These are phyloP conservation scores for Epinephelus cyanopodus DNA, from an alignment of 2,113 vertebrate genomes.

Conservation along the genomic window DNA sequence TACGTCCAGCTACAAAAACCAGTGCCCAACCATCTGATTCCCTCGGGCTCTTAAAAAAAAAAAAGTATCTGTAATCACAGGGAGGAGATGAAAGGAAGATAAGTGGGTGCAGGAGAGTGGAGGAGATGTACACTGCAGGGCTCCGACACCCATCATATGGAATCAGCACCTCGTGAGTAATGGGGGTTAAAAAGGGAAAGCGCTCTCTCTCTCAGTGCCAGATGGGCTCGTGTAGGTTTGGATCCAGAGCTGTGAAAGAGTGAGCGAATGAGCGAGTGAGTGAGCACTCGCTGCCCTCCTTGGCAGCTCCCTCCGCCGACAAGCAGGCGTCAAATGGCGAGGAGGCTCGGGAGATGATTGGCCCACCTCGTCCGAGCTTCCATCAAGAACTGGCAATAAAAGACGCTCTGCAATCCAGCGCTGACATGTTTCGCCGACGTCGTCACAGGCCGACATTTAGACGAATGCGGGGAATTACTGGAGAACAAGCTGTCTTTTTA, in stretches of 20 bases:
- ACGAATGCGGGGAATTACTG: constrained; percentile 49
- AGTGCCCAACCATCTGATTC: constrained; percentile 4
- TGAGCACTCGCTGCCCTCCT: constrained; percentile 29
- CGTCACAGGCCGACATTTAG: constrained; percentile 39
- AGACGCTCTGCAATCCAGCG: constrained; percentile 21
- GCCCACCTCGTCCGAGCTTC: constrained; percentile 37
- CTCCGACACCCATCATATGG: constrained; percentile 75
- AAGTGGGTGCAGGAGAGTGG: constrained; percentile 60
- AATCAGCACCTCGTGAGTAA: constrained; percentile 75
- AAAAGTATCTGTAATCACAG: constrained; percentile 59
- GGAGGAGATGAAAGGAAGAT: constrained; percentile 58
- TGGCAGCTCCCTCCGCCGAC: constrained; percentile 21
- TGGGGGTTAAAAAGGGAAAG: constrained; percentile 76
- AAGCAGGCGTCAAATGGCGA: constrained; percentile 51
- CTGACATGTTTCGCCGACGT: constrained; percentile 10
- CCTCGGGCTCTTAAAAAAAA: constrained; percentile 27
- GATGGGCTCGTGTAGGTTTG: constrained; percentile 58
- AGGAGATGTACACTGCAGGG: constrained; percentile 62
- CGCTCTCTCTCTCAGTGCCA: constrained; percentile 53
- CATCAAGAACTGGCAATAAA: constrained; percentile 46
- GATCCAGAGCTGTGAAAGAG: constrained; percentile 43
- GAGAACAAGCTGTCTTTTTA: constrained; percentile 56
- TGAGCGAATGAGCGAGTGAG: constrained; percentile 35
- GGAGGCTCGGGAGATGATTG: constrained; percentile 42
- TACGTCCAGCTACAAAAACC: not conserved